Evolutionary conservation across 2,797 vertebrate genomes (phyloP).

Genomic region (Cyclopterus lumpus): DNA sequence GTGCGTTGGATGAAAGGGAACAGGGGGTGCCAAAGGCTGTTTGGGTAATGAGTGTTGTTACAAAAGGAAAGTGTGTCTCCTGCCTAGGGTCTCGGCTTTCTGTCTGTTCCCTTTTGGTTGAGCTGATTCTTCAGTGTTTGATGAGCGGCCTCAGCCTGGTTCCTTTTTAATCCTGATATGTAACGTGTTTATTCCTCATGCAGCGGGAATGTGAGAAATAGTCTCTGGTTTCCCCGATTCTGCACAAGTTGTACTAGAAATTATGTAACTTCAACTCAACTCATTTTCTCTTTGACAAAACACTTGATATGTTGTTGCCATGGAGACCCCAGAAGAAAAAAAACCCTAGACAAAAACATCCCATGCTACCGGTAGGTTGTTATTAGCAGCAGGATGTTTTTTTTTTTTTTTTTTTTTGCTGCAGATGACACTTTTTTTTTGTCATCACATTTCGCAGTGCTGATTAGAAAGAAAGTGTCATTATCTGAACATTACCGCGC

Average conservation of each 20-base stretch:
- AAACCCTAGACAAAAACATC: constrained; percentile 58
- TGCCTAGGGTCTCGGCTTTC: constrained; percentile 43
- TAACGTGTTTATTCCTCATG: constrained; percentile 46
- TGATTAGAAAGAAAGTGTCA: neutral
- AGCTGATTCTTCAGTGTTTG: constrained; percentile 47
- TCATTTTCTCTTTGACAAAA: constrained; percentile 51
- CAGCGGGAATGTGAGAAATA: constrained; percentile 45
- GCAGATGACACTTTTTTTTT: constrained; percentile 1
- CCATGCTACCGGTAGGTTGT: constrained; percentile 38
- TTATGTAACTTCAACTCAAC: constrained; percentile 67
- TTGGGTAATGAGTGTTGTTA: constrained; percentile 49
- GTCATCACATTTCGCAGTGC: neutral
- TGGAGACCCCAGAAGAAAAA: constrained; percentile 40
- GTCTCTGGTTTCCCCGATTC: constrained; percentile 47
- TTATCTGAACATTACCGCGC: neutral
- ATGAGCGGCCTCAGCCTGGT: constrained; percentile 38
- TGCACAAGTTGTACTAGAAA: constrained; percentile 49
- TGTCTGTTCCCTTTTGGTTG: constrained; percentile 26
- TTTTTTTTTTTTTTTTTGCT: constrained; percentile 15
- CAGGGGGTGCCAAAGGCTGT: constrained; percentile 5
- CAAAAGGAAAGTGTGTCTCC: constrained; percentile 55
- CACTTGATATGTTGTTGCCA: constrained; percentile 68
- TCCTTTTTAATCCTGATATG: constrained; percentile 47
- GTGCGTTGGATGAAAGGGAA: constrained; percentile 32
- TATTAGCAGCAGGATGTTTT: constrained; percentile 11